Evolutionary conservation across 1,140 invertebrate species (phyloP).

Genomic region (Oedothorax gibbosus): DNA sequence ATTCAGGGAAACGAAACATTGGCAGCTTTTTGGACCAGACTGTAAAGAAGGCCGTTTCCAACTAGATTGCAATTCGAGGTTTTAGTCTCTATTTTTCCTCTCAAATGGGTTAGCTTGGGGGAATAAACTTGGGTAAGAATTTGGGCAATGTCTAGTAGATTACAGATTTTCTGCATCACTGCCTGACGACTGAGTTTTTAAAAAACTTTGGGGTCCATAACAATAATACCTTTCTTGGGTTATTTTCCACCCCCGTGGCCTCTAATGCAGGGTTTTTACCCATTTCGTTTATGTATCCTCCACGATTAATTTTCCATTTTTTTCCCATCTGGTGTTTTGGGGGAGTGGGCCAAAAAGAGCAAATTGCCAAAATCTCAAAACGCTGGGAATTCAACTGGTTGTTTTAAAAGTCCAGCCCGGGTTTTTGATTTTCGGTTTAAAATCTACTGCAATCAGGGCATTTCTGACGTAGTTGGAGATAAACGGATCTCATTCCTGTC

Average conservation of each 20-base stretch:
- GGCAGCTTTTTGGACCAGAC: conserved; percentile 13
- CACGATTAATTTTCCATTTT: neutral
- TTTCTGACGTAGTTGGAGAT: neutral
- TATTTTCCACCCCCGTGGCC: too few species aligned
- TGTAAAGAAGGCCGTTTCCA: too few species aligned
- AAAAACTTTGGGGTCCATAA: too few species aligned
- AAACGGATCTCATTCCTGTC: neutral
- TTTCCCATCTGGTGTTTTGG: neutral
- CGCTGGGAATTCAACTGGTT: neutral
- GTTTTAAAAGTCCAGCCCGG: too few species aligned
- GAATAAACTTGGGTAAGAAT: neutral
- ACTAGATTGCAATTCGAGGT: neutral
- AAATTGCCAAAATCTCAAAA: neutral
- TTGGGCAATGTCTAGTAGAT: neutral
- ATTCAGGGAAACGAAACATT: neutral
- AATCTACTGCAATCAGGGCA: neutral
- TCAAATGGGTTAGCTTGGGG: conserved; percentile 11
- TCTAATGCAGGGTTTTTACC: conserved; percentile 3
- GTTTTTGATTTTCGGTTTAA: neutral
- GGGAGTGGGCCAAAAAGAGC: conserved; percentile 19
- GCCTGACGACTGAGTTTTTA: neutral
- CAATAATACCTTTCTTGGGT: too few species aligned
- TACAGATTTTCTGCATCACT: conserved; percentile 4
- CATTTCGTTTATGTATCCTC: too few species aligned
- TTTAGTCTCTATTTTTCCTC: conserved; percentile 8